Evolutionary conservation across 2,797 vertebrate genomes (phyloP).

Genomic region (Moxostoma hubbsi): DNA sequence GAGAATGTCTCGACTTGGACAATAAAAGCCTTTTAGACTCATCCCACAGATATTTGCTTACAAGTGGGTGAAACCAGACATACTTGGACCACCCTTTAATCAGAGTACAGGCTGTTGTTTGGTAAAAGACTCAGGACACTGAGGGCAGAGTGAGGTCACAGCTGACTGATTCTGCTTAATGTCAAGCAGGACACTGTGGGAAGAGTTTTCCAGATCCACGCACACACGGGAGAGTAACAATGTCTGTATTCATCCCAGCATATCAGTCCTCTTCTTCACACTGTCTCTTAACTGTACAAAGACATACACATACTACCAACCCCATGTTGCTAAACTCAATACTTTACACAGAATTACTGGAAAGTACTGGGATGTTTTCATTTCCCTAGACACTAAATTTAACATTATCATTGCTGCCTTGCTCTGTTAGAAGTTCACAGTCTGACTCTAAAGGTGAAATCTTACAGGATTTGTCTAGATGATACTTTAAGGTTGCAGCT

Average conservation of each 20-base stretch:
- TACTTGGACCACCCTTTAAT: constrained; percentile 35
- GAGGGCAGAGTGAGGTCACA: constrained; percentile 53
- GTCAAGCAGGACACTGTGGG: constrained; percentile 55
- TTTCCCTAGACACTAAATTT: neutral
- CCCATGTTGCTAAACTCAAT: neutral
- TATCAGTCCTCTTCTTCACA: constrained; percentile 43
- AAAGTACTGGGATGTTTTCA: neutral
- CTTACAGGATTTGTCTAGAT: neutral
- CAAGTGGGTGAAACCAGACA: constrained; percentile 46
- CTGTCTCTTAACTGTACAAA: constrained; percentile 35
- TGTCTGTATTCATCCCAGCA: constrained; percentile 54
- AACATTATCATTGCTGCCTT: neutral
- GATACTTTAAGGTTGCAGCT: neutral
- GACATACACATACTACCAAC: constrained; percentile 38
- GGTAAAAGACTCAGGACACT: constrained; percentile 50
- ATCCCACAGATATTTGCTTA: constrained; percentile 51
- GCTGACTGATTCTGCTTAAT: constrained; percentile 56
- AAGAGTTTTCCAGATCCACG: constrained; percentile 48
- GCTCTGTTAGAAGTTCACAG: neutral
- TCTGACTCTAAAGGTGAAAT: neutral
- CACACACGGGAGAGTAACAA: constrained; percentile 43
- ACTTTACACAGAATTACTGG: constrained; percentile 17
- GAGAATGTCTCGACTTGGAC: constrained; percentile 3
- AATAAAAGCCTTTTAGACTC: constrained; percentile 30
- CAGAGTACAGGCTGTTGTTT: constrained; percentile 50